Percentiles rank a stretch among this genome's conserved stretches.
Conservation (phyloP, 2,113 vertebrate species). For the Hiodon alosoides region DNA sequence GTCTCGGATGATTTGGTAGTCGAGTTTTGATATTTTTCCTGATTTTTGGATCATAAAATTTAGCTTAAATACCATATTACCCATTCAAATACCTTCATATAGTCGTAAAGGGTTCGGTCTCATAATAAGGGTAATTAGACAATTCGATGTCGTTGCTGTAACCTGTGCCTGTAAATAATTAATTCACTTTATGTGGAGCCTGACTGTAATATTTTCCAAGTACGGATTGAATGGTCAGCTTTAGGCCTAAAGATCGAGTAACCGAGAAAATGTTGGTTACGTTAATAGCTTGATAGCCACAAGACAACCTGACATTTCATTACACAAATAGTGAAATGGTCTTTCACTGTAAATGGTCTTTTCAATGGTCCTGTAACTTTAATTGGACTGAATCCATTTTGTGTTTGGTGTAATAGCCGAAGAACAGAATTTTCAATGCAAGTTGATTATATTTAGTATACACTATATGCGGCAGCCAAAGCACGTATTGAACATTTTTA, state of each 20-base stretch:
- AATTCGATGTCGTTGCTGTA: not conserved
- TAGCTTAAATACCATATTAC: too few species aligned
- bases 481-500: too few species aligned
- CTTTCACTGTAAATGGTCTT: constrained; percentile 3
- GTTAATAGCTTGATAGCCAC: constrained; percentile 51
- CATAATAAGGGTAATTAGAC: not conserved
- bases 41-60: too few species aligned
- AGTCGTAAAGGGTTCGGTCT: not conserved
- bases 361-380: not conserved
- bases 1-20: too few species aligned
- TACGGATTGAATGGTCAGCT: constrained; percentile 51
- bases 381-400: too few species aligned
- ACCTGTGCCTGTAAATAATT: constrained; percentile 62
- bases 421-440: too few species aligned
- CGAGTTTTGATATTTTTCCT: too few species aligned
- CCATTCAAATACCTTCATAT: not conserved
- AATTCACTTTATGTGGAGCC: constrained; percentile 61
- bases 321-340: constrained; percentile 36
- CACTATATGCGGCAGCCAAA: too few species aligned
- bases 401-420: too few species aligned
- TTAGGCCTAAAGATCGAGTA: constrained; percentile 41
- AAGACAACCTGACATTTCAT: constrained; percentile 49
- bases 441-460: too few species aligned
- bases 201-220: constrained; percentile 64
- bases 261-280: constrained; percentile 50